Evolutionary conservation across 1,140 invertebrate genomes (phyloP), one percentile per base, ranked within the genome.

Genomic region (Campoletis sonorensis): DNA sequence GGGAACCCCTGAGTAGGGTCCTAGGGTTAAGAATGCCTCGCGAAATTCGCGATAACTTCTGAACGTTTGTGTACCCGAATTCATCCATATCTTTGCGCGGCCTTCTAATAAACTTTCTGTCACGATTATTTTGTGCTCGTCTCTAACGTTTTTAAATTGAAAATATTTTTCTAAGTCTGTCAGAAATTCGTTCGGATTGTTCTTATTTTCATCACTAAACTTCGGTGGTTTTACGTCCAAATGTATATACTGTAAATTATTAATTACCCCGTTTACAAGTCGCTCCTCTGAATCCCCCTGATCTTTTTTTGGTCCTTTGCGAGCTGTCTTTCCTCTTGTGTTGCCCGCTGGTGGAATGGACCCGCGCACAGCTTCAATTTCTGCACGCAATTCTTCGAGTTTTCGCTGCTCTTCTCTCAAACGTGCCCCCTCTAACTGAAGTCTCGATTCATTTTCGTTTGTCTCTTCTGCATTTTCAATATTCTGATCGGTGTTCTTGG

Each of bases 1-100:
- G n/a, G n/a, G n/a, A n/a, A n/a, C n/a, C n/a, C n/a, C n/a, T n/a
- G n/a, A n/a, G n/a, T n/a, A n/a, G n/a, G n/a, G n/a, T n/a, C n/a
- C n/a, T n/a, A n/a, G n/a, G n/a, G n/a, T n/a, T n/a, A 79, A 51
- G 49, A 81, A 83, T 54, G 54, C 26, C 16, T 13, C 72, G 23
- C 54, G 58, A 73, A 83, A 83, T 10, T 26, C 26, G 49, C 68
- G 8, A 45, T 45, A 45, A 13, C 13, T 45, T 45, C 40, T 45
- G 3, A 3, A 45, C 13, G 40, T 45, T 45, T 45, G 40, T 10
- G 40, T 45, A 3, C 40, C 40, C 40, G 40, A 45, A 45, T 45
- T 45, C 2, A 45, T 11, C 40, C 40, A 45, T 45, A 45, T 45
- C 13, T 45, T 70, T 2, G 68, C 68, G 27, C 68, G 68, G 40